Evolutionary conservation across 2,113 vertebrate species (phyloP).

Genomic region (Bos javanicus): DNA sequence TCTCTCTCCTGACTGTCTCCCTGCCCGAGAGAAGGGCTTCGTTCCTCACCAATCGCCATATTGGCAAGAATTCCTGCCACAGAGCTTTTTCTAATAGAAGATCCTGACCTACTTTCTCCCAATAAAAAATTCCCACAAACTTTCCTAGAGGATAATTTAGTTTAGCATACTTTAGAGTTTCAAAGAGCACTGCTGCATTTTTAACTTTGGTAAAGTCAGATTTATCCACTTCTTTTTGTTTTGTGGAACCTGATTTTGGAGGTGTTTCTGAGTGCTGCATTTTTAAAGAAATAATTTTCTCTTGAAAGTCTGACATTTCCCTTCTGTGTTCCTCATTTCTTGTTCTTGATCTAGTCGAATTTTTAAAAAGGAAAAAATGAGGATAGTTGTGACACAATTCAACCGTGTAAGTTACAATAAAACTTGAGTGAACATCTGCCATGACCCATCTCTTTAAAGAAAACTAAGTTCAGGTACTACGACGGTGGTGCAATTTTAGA

Average conservation of each 20-base stretch:
- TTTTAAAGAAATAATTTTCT: conserved; percentile 18
- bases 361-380: not conserved
- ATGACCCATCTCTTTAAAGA: not conserved
- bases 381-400: not conserved
- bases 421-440: not conserved
- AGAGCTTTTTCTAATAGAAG: not conserved
- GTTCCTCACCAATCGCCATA: not conserved
- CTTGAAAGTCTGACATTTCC: not conserved
- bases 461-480: not conserved
- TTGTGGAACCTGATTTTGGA: not conserved
- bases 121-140: not conserved
- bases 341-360: not conserved
- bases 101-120: not conserved
- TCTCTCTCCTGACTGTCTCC: not conserved
- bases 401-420: not conserved
- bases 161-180: not conserved
- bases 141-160: not conserved
- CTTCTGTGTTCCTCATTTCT: not conserved
- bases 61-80: not conserved
- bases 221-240: not conserved
- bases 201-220: not conserved
- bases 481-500: not conserved
- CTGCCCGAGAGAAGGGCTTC: not conserved
- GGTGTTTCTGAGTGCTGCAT: not conserved
- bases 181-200: not conserved